Evolutionary conservation across 1,140 invertebrate genomes (phyloP).

Genomic region (Calycopis cecrops): DNA sequence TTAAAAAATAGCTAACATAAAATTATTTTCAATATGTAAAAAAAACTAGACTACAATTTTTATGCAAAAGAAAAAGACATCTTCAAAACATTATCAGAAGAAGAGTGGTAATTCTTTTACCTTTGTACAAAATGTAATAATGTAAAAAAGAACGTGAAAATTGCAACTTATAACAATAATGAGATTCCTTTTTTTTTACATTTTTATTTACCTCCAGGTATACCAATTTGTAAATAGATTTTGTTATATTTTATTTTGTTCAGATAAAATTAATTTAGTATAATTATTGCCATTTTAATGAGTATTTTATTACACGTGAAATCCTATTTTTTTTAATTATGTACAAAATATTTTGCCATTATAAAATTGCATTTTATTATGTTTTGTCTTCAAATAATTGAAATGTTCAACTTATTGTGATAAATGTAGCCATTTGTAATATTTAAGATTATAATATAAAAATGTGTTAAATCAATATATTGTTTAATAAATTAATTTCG

Average conservation of each 20-base stretch:
- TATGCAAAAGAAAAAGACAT: too few species aligned
- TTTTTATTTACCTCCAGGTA: too few species aligned
- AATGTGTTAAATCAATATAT: background rate
- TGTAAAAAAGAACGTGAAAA: too few species aligned
- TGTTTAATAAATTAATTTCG: background rate
- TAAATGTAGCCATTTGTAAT: conserved; percentile 15
- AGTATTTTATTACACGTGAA: too few species aligned
- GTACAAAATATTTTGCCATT: background rate
- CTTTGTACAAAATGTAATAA: too few species aligned
- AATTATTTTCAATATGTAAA: too few species aligned
- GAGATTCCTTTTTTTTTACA: too few species aligned
- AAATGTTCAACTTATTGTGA: conserved; percentile 9
- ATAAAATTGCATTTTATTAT: conserved; percentile 9
- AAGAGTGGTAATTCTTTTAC: too few species aligned
- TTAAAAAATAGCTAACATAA: too few species aligned
- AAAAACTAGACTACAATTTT: too few species aligned
- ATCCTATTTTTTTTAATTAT: background rate
- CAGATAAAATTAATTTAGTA: background rate
- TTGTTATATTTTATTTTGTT: background rate
- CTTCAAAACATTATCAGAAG: too few species aligned
- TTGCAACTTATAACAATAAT: too few species aligned
- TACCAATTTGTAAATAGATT: background rate
- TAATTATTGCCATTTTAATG: background rate
- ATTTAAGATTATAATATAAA: conserved; percentile 8
- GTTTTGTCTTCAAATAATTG: background rate